These are phyloP conservation scores for Chlamydotis undulata DNA, from an alignment of 2,113 vertebrate genomes.

Conservation along the genomic window DNA sequence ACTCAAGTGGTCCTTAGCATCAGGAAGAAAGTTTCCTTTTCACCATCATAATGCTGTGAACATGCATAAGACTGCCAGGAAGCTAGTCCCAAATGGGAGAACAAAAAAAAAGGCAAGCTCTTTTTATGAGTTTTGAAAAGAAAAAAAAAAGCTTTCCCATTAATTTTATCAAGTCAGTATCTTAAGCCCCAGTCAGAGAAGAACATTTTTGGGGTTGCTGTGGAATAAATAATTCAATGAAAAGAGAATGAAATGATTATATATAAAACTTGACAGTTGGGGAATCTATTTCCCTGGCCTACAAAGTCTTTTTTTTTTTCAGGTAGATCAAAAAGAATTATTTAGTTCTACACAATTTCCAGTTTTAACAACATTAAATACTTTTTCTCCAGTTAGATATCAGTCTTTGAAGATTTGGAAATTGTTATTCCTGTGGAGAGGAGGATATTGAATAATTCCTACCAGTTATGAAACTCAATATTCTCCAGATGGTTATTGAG, in stretches of 20 bases:
- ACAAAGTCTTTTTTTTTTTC: constrained; percentile 30
- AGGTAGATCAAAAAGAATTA: constrained; percentile 55
- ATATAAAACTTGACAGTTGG: constrained; percentile 43
- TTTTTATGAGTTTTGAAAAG: constrained; percentile 20
- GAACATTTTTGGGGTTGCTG: neutral
- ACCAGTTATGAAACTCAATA: constrained; percentile 72
- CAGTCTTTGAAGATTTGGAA: constrained; percentile 65
- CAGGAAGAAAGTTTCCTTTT: neutral
- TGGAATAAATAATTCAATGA: constrained; percentile 20
- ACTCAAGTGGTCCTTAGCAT: neutral
- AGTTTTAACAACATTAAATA: constrained; percentile 62
- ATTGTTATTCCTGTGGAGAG: constrained; percentile 60
- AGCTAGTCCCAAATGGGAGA: constrained; percentile 1
- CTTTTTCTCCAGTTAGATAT: constrained; percentile 51
- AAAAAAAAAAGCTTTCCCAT: constrained; percentile 19
- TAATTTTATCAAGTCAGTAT: constrained; percentile 17
- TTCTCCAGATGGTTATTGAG: constrained; percentile 70
- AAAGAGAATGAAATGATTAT: constrained; percentile 21
- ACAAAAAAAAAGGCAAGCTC: neutral
- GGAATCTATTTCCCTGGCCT: constrained; percentile 36
- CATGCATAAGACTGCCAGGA: neutral
- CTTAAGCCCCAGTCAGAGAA: neutral
- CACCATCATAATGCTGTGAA: neutral
- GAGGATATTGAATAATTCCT: constrained; percentile 73
- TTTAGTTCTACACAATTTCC: constrained; percentile 46